These are phyloP conservation scores for Tridacna gigas DNA, from an alignment of 2,888 invertebrate genomes.

Conservation along the genomic window DNA sequence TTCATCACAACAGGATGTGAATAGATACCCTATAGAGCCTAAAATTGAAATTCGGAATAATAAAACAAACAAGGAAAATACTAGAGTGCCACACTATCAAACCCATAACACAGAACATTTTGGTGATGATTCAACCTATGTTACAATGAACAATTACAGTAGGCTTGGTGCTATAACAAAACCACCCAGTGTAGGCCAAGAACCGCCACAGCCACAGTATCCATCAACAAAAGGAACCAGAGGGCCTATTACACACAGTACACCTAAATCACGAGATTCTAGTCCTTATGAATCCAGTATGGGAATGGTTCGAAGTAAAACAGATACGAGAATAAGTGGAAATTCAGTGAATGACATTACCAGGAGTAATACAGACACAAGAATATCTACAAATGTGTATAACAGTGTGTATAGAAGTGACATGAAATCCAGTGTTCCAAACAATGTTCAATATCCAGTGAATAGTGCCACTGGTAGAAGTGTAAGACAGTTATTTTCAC, in stretches of 20 bases:
- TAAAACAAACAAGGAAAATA: not conserved
- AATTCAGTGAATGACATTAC: not conserved
- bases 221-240: conserved; percentile 43
- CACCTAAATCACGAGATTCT: conserved; percentile 67
- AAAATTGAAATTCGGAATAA: conserved; percentile 48
- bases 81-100: not conserved
- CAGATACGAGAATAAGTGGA: conserved; percentile 5
- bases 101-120: not conserved
- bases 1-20: conserved; percentile 22
- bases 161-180: conserved; percentile 20
- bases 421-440: conserved; percentile 13
- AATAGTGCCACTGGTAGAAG: conserved; percentile 27
- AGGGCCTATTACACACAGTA: conserved; percentile 62
- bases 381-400: conserved; percentile 16
- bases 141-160: conserved; percentile 49
- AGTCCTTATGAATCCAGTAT: conserved; percentile 64
- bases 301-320: conserved; percentile 18
- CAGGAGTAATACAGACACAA: conserved; percentile 10
- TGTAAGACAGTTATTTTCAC: conserved; percentile 19
- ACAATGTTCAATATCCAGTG: conserved; percentile 10
- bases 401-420: conserved; percentile 5
- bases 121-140: conserved; percentile 52
- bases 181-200: conserved; percentile 23
- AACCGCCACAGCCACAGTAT: conserved; percentile 68
- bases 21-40: conserved; percentile 54